phyloP scores from a whole-genome alignment of 1,140 invertebrate genomes.

The Apis laboriosa region DNA sequence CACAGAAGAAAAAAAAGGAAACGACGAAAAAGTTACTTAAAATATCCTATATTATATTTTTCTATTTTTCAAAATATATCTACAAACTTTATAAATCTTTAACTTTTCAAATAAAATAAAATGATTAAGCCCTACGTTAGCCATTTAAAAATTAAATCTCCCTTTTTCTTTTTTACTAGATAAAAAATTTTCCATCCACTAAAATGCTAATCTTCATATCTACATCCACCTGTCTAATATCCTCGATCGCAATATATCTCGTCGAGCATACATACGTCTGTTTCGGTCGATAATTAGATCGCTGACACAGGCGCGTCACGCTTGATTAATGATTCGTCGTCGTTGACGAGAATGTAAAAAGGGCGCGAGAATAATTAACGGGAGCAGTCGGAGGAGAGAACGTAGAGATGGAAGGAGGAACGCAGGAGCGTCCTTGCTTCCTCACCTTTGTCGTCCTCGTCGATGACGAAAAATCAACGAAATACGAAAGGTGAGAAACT shows the following conservation, averaged over 20 bases:
- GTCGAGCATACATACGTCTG: neutral
- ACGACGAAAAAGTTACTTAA: too few species aligned
- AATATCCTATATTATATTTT: too few species aligned
- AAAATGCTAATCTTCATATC: neutral
- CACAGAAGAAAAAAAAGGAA: neutral
- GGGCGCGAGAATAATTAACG: slow-evolving; percentile 57
- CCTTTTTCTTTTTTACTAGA: too few species aligned
- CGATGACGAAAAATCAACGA: neutral
- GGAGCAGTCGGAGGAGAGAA: slow-evolving; percentile 22
- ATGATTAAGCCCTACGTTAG: too few species aligned
- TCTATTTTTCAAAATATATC: too few species aligned
- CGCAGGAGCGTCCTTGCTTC: neutral
- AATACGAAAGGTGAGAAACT: too few species aligned
- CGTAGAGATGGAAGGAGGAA: neutral
- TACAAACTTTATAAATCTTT: too few species aligned
- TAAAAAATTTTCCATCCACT: neutral
- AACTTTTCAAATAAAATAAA: too few species aligned
- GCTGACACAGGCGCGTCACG: slow-evolving; percentile 31
- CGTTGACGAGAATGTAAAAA: slow-evolving; percentile 34
- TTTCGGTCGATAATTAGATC: slow-evolving; percentile 56
- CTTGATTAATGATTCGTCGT: slow-evolving; percentile 57
- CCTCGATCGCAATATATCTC: neutral
- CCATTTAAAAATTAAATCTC: too few species aligned
- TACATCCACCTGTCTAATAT: slow-evolving; percentile 16
- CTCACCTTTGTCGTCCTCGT: neutral